Evolutionary conservation across 2,113 vertebrate species (phyloP).

Genomic region (Pristiophorus japonicus): DNA sequence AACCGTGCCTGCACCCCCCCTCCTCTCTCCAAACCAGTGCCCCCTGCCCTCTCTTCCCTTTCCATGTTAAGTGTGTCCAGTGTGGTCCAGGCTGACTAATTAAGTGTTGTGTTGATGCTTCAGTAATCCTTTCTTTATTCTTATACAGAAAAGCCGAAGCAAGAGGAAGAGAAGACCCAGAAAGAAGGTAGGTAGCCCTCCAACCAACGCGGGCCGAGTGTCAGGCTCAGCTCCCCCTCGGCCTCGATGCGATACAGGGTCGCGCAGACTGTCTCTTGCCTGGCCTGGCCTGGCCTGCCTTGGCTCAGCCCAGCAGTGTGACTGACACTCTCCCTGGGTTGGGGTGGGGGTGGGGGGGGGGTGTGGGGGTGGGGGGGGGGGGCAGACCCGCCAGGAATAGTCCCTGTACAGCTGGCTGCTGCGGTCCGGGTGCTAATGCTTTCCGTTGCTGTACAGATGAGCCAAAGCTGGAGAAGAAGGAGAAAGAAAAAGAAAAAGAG

Average conservation of each 20-base stretch:
- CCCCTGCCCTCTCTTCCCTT: too few relatives aligned
- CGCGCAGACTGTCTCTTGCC: too few relatives aligned
- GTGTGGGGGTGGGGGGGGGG: constrained; percentile 10
- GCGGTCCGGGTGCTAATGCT: neutral
- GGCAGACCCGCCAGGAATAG: neutral
- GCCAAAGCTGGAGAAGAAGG: constrained; percentile 44
- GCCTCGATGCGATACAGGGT: neutral
- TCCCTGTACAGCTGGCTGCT: neutral
- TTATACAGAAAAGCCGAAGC: neutral
- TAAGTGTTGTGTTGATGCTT: neutral
- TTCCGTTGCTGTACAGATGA: neutral
- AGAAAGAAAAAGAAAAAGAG: constrained; percentile 54
- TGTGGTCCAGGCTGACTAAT: too few relatives aligned
- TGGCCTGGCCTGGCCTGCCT: too few relatives aligned
- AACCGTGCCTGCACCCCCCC: too few relatives aligned
- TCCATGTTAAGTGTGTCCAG: too few relatives aligned
- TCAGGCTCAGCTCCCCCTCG: neutral
- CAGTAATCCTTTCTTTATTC: neutral
- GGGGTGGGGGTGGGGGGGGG: neutral
- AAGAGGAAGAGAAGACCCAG: neutral
- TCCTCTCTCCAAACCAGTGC: too few relatives aligned
- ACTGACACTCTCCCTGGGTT: too few relatives aligned
- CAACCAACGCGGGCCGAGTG: neutral
- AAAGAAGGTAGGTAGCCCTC: neutral
- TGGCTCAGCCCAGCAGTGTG: too few relatives aligned